A percentile compares a stretch with the other conserved stretches of the same genome.
These are phyloP conservation scores for Pagrus major DNA, from an alignment of 2,113 vertebrate genomes.

Conservation along the genomic window DNA sequence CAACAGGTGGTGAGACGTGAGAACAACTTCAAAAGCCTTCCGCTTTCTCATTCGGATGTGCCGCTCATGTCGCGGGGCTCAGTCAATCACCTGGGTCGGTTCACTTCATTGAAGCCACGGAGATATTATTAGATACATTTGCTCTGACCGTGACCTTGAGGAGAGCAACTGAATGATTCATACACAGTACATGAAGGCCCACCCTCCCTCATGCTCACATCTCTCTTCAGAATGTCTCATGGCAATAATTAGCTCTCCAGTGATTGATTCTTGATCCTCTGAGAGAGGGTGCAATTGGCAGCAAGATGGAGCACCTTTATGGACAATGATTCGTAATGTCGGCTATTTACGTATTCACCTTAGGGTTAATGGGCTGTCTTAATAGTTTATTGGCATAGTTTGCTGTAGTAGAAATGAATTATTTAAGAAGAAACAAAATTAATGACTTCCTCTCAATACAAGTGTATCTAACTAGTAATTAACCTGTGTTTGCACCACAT, in stretches of 20 bases:
- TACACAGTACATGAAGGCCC: conserved; percentile 19
- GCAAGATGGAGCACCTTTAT: conserved; percentile 41
- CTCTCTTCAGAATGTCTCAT: conserved; percentile 23
- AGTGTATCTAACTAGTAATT: conserved; percentile 22
- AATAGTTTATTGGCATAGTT: conserved; percentile 33
- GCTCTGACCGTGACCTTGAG: conserved; percentile 52
- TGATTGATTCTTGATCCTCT: conserved; percentile 57
- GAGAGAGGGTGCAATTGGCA: conserved; percentile 28
- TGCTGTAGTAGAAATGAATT: conserved; percentile 9
- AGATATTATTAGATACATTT: conserved; percentile 38
- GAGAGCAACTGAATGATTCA: conserved; percentile 55
- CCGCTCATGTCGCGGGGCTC: neutral
- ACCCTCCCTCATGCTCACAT: neutral
- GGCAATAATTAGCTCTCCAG: conserved; percentile 58
- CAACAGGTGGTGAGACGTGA: neutral
- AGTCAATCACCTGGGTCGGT: neutral
- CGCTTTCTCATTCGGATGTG: conserved; percentile 14
- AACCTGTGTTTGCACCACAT: conserved; percentile 4
- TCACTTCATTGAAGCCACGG: conserved; percentile 10
- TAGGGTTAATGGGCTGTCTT: conserved; percentile 43
- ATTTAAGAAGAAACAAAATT: conserved; percentile 24
- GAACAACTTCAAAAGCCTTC: neutral
- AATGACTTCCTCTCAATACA: neutral
- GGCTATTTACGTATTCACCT: conserved; percentile 34
- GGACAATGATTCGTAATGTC: conserved; percentile 40